Percentiles rank a stretch among this genome's conserved stretches.
These are phyloP conservation scores for Streptopelia turtur DNA, from an alignment of 2,797 vertebrate genomes.

Conservation along the genomic window DNA sequence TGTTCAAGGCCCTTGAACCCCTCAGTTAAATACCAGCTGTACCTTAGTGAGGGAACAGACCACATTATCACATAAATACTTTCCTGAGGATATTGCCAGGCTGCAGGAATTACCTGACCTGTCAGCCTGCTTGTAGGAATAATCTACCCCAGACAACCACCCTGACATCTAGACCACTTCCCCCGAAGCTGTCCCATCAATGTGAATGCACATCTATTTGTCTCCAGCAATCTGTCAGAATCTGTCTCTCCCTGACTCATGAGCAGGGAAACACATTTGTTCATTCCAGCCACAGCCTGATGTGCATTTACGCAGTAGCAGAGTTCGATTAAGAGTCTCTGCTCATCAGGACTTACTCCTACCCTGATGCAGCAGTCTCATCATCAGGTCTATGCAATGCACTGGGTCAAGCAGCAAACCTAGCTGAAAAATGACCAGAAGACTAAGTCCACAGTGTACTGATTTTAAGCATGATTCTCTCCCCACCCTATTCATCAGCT, in stretches of 20 bases:
- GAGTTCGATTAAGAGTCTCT: neutral
- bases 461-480: neutral
- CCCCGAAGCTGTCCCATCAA: rapidly evolving
- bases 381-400: neutral
- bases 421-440: neutral
- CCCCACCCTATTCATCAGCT: neutral
- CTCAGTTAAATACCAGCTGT: neutral
- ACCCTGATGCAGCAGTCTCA: neutral
- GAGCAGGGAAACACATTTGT: neutral
- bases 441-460: rapidly evolving
- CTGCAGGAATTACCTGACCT: neutral
- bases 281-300: neutral
- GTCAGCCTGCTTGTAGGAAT: neutral
- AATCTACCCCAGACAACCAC: neutral
- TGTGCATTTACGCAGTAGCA: neutral
- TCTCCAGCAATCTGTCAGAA: neutral
- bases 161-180: neutral
- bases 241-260: neutral
- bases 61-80: neutral
- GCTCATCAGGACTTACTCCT: neutral
- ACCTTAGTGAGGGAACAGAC: neutral
- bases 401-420: neutral
- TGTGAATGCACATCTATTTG: neutral
- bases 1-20: conserved; percentile 3
- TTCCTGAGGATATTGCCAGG: neutral